Percentiles rank a stretch among this genome's conserved stretches.
Conservation (phyloP, 2,113 vertebrate genomes). For the Erinaceus europaeus region DNA sequence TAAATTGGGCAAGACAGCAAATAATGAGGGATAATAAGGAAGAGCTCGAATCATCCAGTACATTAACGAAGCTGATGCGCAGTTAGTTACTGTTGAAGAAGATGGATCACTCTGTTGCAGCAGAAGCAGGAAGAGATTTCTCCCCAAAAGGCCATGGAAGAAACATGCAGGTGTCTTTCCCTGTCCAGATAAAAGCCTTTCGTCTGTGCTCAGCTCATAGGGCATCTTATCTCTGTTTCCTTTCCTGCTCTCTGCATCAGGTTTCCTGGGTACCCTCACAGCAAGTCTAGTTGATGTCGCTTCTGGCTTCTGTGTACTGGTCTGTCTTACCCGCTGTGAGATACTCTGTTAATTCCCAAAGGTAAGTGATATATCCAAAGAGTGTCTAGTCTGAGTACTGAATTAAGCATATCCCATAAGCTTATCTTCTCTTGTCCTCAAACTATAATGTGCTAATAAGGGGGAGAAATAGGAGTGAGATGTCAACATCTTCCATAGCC, state of each 20-base stretch:
- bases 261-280: fast-evolving
- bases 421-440: background rate
- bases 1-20: slow-evolving; percentile 82
- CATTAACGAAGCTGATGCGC: slow-evolving; percentile 67
- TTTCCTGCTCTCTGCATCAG: background rate
- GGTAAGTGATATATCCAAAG: too few species aligned
- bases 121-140: slow-evolving; percentile 29
- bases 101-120: background rate
- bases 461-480: background rate
- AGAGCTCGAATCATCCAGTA: slow-evolving; percentile 73
- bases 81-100: slow-evolving; percentile 69
- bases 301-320: background rate
- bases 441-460: background rate
- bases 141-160: background rate
- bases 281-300: too few species aligned
- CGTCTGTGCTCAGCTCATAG: background rate
- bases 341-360: background rate
- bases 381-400: background rate
- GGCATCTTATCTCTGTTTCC: background rate
- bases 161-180: background rate
- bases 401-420: background rate
- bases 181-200: background rate
- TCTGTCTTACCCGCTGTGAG: background rate
- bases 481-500: background rate
- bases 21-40: slow-evolving; percentile 80